A percentile compares a stretch with the other conserved stretches of the same genome.
These are phyloP conservation scores for Pelodytes ibericus DNA, from an alignment of 2,797 vertebrate genomes.

Conservation along the genomic window DNA sequence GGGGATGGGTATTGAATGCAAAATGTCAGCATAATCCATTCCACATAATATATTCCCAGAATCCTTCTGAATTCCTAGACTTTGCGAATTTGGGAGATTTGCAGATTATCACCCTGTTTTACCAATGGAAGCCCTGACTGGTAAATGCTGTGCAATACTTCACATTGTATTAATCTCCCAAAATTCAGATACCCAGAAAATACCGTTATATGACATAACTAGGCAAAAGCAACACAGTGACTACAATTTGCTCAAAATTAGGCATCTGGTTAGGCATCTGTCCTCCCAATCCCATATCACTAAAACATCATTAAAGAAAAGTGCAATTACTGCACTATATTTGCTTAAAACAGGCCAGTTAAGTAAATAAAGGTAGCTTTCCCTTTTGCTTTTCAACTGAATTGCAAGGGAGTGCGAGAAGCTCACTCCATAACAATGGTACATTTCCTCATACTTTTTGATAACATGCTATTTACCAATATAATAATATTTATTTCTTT, in stretches of 20 bases:
- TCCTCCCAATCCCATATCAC: not conserved
- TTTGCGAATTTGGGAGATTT: not conserved
- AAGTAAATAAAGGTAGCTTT: too few relatives aligned
- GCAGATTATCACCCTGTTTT: not conserved
- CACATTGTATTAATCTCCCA: not conserved
- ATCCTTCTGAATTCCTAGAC: not conserved
- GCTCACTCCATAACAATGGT: too few relatives aligned
- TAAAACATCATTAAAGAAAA: too few relatives aligned
- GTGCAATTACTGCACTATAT: too few relatives aligned
- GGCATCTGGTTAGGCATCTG: not conserved
- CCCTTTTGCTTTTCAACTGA: too few relatives aligned
- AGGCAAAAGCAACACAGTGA: not conserved
- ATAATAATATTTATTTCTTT: too few relatives aligned
- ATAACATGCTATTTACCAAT: too few relatives aligned
- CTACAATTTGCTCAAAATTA: not conserved
- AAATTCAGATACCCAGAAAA: not conserved
- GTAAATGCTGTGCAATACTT: not conserved
- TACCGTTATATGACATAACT: not conserved
- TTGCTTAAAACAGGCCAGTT: too few relatives aligned
- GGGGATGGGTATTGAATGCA: constrained; percentile 1
- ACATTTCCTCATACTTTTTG: too few relatives aligned
- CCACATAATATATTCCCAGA: constrained; percentile 5
- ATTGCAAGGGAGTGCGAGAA: too few relatives aligned
- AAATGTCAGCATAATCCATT: not conserved
- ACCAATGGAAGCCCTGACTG: not conserved